Evolutionary conservation across 1,140 invertebrate species (phyloP), one percentile per base, ranked within the genome.

Genomic region (Trichonephila inaurata): DNA sequence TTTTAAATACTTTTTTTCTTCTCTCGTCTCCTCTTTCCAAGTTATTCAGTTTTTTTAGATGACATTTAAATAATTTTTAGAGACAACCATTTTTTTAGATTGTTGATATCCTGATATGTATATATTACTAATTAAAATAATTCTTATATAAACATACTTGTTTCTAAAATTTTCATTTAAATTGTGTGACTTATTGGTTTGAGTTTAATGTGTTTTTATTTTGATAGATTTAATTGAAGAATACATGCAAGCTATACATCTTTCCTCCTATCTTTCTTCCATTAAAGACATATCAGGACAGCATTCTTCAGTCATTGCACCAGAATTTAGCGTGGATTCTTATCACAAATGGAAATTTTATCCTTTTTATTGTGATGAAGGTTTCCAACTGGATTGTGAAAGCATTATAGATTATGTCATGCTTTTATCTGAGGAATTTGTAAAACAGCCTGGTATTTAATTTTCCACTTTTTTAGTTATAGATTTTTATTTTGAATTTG

Each of bases 331-430:
- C 1, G n/a, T 58, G 7, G 66, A 89, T 60, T 69, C 44, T 16
- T 89, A 77, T 77, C 64, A 72, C 44, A 89, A 77, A 28, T 89
- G 88, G 88, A 89, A 89, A 24, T 89, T 89, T 89, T 89, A 89
- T 62, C 88, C 88, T 72, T 33, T 89, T 24, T 89, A 89, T 72
- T 24, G 28, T 10, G 88, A 89, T 89, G 88, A 89, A 89, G 88
- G 88, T 18, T 89, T 89, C n/a, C 64, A 89, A 14, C 21, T 89
- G 7, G 64, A 89, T 24, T 72, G 19, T 51, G 66, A 77, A 24
- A 24, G 18, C 21, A 44, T 77, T 16, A 58, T 10, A 44, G 51
- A 89, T 58, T 89, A 58, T 77, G 69, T 89, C 19, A 60, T 61
- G 24, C 21, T 60, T 3, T 16, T 28, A 14, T 60, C 10, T 28